phyloP scores from a whole-genome alignment of 2,888 invertebrate species.

The Aphodius sticticus region DNA sequence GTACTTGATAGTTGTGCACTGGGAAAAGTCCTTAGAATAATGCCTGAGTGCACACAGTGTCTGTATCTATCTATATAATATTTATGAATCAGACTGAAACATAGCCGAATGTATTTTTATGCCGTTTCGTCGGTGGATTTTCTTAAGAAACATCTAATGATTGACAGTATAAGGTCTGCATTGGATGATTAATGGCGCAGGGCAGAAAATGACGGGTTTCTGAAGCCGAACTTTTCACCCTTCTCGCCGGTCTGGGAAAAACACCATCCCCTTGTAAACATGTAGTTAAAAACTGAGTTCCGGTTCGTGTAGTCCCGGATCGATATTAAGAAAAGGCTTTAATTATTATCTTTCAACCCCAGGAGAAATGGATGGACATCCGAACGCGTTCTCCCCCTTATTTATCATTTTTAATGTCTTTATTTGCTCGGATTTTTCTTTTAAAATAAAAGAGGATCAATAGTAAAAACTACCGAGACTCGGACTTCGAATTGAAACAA shows the following conservation, averaged over 20 bases:
- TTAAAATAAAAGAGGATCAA: background rate
- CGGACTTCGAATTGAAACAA: background rate
- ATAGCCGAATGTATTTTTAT: background rate
- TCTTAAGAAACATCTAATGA: constrained; percentile 4
- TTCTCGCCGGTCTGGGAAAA: constrained; percentile 46
- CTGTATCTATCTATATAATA: background rate
- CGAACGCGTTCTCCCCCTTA: background rate
- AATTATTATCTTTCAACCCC: background rate
- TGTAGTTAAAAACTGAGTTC: constrained; percentile 12
- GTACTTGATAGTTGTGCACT: no score
- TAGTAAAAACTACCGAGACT: background rate
- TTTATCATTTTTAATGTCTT: background rate
- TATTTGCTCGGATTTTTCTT: background rate
- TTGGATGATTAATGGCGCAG: background rate
- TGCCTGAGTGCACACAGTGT: background rate
- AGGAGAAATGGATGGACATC: background rate
- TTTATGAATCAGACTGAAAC: background rate
- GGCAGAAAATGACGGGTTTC: constrained; percentile 59
- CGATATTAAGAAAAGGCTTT: constrained; percentile 4
- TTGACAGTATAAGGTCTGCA: background rate
- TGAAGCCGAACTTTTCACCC: constrained; percentile 53
- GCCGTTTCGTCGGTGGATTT: background rate
- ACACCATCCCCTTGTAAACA: constrained; percentile 33
- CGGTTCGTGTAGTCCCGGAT: background rate
- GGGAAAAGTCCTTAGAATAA: no score